Evolutionary conservation across 2,888 invertebrate species (phyloP).

Genomic region (Athripsodes cinereus): DNA sequence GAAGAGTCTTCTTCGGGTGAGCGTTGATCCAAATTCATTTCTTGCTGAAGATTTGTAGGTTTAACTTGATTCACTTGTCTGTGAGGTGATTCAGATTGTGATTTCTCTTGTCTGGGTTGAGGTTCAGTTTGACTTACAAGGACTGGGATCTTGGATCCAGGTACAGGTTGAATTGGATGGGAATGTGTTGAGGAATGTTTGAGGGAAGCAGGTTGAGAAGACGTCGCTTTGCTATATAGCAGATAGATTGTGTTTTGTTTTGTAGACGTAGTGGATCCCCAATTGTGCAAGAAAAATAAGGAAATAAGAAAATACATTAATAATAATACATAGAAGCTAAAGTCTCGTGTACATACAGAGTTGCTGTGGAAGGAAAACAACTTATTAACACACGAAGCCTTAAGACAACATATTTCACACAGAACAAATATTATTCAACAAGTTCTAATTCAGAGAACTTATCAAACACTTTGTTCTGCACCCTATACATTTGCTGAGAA

Average conservation of each 20-base stretch:
- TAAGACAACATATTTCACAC: not conserved
- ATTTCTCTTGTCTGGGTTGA: slow-evolving; percentile 35
- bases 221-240: not conserved
- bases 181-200: slow-evolving; percentile 41
- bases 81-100: slow-evolving; percentile 20
- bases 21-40: slow-evolving; percentile 41
- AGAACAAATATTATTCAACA: not conserved
- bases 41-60: not conserved
- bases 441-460: too few species aligned
- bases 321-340: not conserved
- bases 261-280: not conserved
- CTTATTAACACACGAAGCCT: not conserved
- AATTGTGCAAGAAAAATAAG: not conserved
- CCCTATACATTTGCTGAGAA: too few species aligned
- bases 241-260: not conserved
- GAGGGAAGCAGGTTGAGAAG: slow-evolving; percentile 46
- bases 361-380: not conserved
- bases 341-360: not conserved
- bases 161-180: slow-evolving; percentile 48
- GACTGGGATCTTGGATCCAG: slow-evolving; percentile 67
- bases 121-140: slow-evolving; percentile 60
- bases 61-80: slow-evolving; percentile 2
- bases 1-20: slow-evolving; percentile 52
- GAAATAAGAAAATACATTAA: not conserved
- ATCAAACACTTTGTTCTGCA: too few species aligned